Evolutionary conservation across 2,888 invertebrate species (phyloP), one percentile per base, ranked within the genome.

Genomic region (Microctonus aethiopoides): DNA sequence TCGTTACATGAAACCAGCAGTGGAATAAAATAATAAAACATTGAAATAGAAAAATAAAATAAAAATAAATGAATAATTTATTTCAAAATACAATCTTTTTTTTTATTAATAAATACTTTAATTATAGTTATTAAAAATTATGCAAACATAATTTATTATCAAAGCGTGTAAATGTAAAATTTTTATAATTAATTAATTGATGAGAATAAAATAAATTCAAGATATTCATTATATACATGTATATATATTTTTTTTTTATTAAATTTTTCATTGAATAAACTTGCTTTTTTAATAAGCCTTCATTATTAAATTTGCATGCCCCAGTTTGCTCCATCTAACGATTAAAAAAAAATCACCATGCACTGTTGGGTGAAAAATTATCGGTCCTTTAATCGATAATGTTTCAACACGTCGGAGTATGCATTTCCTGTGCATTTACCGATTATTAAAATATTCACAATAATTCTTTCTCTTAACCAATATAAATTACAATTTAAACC

Each of bases 311-410:
- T 64, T 64, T 64, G 54, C 64, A 64, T 64, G 64, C 52, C 64
- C 64, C 64, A 64, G 52, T 69, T 59, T 64, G 51, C 64, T 51
- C 64, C 69, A 69, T 69, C 64, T 61, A 69, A 64, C 64, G 59
- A 64, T 69, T 22, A 46, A 61, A 56, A 22, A 51, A 64, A 26
- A 61, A 59, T 39, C 46, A 63, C 46, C 46, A 62, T 51, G 32
- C 59, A 59, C 39, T 61, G 24, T 61, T 24, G 26, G 39, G 41
- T 61, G 39, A 61, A 39, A 39, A 61, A 61, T 41, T 36, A 61
- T 61, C 39, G 41, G 61, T 39, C 9, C n/a, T n/a, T 41, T 61
- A 36, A 39, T 39, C 61, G 36, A 61, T 61, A 39, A n/a, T 41
- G 16, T 61, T 61, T 24, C 11, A 39, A 39, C n/a, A n/a, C 36